Conservation (phyloP, 2,797 vertebrate species). For the Heteromormyrus szaboi region DNA sequence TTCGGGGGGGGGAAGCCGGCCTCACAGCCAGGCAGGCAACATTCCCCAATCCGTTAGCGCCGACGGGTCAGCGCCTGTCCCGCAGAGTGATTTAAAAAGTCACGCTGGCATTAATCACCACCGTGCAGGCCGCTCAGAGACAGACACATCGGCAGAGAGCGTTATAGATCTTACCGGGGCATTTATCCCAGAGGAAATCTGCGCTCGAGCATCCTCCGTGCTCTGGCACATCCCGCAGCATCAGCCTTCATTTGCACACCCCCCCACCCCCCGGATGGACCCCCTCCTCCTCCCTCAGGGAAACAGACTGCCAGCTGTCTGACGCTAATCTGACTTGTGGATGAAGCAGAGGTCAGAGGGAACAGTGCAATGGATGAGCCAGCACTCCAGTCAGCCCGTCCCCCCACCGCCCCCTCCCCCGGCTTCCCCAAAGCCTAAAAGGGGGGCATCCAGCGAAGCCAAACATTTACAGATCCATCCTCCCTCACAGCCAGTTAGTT, state of each 20-base stretch:
- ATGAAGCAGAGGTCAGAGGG: neutral
- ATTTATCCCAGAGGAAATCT: slow-evolving; percentile 24
- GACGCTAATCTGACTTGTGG: slow-evolving; percentile 18
- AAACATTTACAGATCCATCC: neutral
- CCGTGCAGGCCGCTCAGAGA: neutral
- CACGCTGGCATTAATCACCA: slow-evolving; percentile 30
- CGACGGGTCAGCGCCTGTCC: slow-evolving; percentile 29
- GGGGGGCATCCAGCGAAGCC: neutral
- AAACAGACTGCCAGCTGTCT: neutral
- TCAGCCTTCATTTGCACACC: neutral
- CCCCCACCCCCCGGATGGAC: neutral
- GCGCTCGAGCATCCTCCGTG: neutral
- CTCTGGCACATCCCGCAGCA: neutral
- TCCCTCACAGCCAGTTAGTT: neutral
- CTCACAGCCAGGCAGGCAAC: slow-evolving; percentile 34
- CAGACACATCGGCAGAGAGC: neutral
- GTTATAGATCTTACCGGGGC: slow-evolving; percentile 9
- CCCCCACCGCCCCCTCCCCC: neutral
- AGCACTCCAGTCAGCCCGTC: neutral
- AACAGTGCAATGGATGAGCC: neutral
- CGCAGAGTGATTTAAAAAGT: slow-evolving; percentile 32
- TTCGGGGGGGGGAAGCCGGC: neutral
- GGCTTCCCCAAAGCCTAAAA: neutral
- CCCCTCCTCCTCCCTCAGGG: neutral
- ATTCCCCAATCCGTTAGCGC: slow-evolving; percentile 27